Conservation (phyloP, 1,140 invertebrate genomes). For the Chionoecetes opilio region DNA sequence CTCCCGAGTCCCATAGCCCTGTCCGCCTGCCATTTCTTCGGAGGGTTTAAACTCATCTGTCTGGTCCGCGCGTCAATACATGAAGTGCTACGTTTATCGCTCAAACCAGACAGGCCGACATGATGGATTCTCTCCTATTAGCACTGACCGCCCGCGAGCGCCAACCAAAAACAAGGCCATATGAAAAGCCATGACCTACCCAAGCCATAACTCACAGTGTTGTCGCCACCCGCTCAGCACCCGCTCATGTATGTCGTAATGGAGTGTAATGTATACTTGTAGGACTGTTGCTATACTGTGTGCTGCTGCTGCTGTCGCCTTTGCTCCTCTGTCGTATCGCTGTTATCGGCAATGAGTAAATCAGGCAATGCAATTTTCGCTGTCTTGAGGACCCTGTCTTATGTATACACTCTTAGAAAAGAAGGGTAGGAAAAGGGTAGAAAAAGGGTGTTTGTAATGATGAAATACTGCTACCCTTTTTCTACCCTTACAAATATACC, state of each 20-base stretch:
- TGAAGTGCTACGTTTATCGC: not conserved
- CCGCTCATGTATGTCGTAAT: not conserved
- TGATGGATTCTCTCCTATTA: not conserved
- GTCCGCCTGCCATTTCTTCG: not conserved
- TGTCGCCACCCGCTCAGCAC: not conserved
- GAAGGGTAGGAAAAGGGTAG: too few species aligned
- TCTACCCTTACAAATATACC: too few species aligned
- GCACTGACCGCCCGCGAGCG: not conserved
- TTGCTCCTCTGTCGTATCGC: not conserved
- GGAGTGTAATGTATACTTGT: constrained; percentile 34
- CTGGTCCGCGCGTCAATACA: not conserved
- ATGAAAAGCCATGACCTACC: not conserved
- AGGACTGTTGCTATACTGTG: not conserved
- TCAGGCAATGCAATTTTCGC: not conserved
- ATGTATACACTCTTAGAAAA: too few species aligned
- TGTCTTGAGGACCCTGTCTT: too few species aligned
- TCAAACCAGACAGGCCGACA: not conserved
- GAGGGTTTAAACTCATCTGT: not conserved
- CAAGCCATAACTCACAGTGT: not conserved
- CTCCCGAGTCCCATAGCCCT: not conserved
- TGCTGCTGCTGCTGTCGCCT: not conserved
- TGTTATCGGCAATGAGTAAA: not conserved
- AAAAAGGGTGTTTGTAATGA: too few species aligned
- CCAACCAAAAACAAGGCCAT: not conserved
- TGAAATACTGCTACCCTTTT: too few species aligned